Percentiles rank a stretch among this genome's conserved stretches.
These are phyloP conservation scores for Spinibarbus caldwelli DNA, from an alignment of 2,797 vertebrate species.

Conservation along the genomic window DNA sequence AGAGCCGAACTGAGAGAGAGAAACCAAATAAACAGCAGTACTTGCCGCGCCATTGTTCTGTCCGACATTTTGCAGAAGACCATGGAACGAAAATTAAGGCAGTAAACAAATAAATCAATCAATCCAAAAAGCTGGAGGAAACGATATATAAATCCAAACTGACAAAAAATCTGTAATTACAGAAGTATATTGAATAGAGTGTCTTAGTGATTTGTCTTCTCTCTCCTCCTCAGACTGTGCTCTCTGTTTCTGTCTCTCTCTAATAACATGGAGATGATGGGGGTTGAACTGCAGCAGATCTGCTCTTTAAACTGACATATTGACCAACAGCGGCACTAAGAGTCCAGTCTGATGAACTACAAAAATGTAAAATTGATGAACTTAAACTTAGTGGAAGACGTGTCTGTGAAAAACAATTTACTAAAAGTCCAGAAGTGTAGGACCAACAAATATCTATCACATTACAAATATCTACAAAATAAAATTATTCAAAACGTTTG, in stretches of 20 bases:
- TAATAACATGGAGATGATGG: slow-evolving; percentile 12
- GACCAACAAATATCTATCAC: background rate
- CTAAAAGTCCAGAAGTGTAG: background rate
- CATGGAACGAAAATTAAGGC: background rate
- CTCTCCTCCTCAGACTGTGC: slow-evolving; percentile 34
- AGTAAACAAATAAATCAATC: background rate
- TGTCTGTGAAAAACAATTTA: background rate
- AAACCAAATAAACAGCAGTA: slow-evolving; percentile 14
- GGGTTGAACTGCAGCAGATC: slow-evolving; percentile 3
- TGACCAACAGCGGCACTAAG: slow-evolving; percentile 68
- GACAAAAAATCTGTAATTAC: background rate
- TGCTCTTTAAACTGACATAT: background rate
- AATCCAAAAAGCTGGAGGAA: background rate
- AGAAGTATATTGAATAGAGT: background rate
- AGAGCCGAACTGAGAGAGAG: slow-evolving; percentile 11
- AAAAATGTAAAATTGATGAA: background rate
- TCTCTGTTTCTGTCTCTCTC: slow-evolving; percentile 31
- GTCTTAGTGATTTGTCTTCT: background rate
- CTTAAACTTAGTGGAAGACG: background rate
- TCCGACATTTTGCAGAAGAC: slow-evolving; percentile 36
- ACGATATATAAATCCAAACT: background rate
- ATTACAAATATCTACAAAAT: background rate
- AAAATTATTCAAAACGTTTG: background rate
- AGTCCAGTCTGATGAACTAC: slow-evolving; percentile 16
- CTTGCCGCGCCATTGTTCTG: slow-evolving; percentile 64